These are phyloP conservation scores for Rhagoletis zephyria DNA, from an alignment of 1,140 invertebrate genomes.

Conservation along the genomic window DNA sequence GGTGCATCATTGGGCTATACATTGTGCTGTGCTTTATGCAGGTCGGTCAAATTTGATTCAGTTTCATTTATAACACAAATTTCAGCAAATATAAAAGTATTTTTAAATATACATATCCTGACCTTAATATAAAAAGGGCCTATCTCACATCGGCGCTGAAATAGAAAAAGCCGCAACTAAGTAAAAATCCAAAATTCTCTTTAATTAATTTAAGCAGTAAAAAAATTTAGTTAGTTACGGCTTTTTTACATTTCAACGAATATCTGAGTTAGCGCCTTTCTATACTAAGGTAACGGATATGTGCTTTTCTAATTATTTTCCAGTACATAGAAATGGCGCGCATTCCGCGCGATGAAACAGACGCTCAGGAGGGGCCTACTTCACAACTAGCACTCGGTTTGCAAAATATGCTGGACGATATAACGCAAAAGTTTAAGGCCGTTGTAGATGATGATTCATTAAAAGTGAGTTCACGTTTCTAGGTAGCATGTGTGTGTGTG, in stretches of 20 bases:
- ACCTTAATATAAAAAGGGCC: too few relatives aligned
- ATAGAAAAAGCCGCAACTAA: too few relatives aligned
- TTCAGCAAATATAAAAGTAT: too few relatives aligned
- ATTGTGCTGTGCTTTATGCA: conserved; percentile 14
- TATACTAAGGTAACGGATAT: too few relatives aligned
- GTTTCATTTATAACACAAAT: neutral
- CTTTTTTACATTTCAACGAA: too few relatives aligned
- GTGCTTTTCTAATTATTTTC: neutral
- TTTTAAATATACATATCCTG: too few relatives aligned
- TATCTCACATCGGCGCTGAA: too few relatives aligned
- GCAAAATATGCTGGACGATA: neutral
- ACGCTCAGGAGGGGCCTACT: neutral
- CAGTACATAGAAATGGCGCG: conserved; percentile 13
- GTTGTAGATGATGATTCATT: neutral
- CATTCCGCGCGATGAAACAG: neutral
- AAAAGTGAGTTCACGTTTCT: neutral
- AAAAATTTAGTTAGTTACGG: too few relatives aligned
- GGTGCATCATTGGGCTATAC: neutral
- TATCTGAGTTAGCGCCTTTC: too few relatives aligned
- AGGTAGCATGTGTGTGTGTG: neutral
- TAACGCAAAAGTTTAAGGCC: neutral
- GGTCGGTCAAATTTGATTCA: neutral
- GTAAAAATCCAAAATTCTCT: too few relatives aligned
- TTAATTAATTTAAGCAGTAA: too few relatives aligned
- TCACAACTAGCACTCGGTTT: neutral